phyloP scores from a whole-genome alignment of 2,888 invertebrate species.

The Mythimna pallens region DNA sequence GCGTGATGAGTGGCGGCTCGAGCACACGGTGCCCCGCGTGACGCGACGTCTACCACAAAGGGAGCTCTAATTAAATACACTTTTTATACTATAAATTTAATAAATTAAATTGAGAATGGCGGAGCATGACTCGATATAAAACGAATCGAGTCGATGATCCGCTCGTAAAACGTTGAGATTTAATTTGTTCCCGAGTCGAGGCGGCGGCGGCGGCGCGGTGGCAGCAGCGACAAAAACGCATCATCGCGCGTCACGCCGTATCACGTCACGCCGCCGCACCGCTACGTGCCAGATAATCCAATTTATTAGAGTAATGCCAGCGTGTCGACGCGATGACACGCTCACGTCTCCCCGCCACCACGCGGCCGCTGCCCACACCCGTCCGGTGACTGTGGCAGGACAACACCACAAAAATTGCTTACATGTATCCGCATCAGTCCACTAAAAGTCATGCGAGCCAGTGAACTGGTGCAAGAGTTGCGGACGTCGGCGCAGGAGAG shows the following conservation, averaged over 20 bases:
- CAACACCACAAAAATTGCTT: constrained; percentile 47
- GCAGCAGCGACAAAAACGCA: constrained; percentile 50
- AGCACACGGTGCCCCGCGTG: too few relatives aligned
- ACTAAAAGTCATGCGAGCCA: constrained; percentile 51
- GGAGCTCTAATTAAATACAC: constrained; percentile 68
- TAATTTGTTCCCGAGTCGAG: constrained; percentile 70
- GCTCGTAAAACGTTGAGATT: constrained; percentile 69
- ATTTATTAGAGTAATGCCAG: constrained; percentile 73
- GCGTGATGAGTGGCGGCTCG: too few relatives aligned
- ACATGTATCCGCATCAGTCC: constrained; percentile 54
- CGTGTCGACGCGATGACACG: constrained; percentile 61
- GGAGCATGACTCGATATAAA: constrained; percentile 69
- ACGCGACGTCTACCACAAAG: constrained; percentile 52
- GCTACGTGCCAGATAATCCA: constrained; percentile 68
- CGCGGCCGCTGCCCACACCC: not conserved
- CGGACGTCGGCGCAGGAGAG: not conserved
- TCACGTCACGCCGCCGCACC: constrained; percentile 24
- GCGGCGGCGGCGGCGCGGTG: constrained; percentile 21
- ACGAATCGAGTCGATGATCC: constrained; percentile 59
- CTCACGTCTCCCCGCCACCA: constrained; percentile 29
- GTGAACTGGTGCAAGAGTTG: not conserved
- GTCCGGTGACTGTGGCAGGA: not conserved
- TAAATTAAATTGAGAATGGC: constrained; percentile 73
- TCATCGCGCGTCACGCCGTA: constrained; percentile 36
- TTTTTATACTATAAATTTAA: constrained; percentile 72